Evolutionary conservation across 2,888 invertebrate genomes (phyloP), one percentile per base, ranked within the genome.

Genomic region (Orthosia gracilis): DNA sequence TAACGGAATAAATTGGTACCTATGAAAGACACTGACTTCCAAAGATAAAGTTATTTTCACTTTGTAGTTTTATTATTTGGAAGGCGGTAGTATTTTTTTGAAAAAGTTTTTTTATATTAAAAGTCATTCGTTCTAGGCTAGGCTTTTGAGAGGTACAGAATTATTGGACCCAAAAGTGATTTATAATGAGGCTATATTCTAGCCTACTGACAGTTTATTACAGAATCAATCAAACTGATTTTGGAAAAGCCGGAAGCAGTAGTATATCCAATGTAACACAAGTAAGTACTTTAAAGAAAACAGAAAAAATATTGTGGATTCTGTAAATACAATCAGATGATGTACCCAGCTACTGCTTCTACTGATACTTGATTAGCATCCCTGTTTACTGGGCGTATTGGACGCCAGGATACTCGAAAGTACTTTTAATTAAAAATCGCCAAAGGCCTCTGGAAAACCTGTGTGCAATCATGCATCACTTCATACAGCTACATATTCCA

Each of bases 381-480:
- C 3, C 45, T n/a, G 21, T 21, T n/a, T n/a, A 50, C 52, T 40
- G 31, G n/a, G 18, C 47, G 2, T 55, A 31, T 18, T 7, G 17
- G 1, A 50, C 40, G n/a, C 52, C 26, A 49, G 11, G 26, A 2
- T 52, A 55, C 47, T 75, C 4, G 17, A 59, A 61, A 40, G 3
- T 9, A 18, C 9, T 57, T 76, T 26, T 52, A 76, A 76, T 76
- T 11, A 66, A 63, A 75, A 50, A 59, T 68, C 26, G 17, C 15
- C 17, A 26, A 23, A 45, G 17, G 47, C 18, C 69, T 62, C 76
- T 69, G 66, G 12, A 58, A 76, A 68, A 26, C n/a, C n/a, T n/a
- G n/a, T n/a, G n/a, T n/a, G n/a, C n/a, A n/a, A n/a, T 62, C 50
- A 68, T 50, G 68, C 80, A 31, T 54, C 59, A 69, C 55, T 67